Evolutionary conservation across 2,113 vertebrate species (phyloP).

Genomic region (Fulmarus glacialis): DNA sequence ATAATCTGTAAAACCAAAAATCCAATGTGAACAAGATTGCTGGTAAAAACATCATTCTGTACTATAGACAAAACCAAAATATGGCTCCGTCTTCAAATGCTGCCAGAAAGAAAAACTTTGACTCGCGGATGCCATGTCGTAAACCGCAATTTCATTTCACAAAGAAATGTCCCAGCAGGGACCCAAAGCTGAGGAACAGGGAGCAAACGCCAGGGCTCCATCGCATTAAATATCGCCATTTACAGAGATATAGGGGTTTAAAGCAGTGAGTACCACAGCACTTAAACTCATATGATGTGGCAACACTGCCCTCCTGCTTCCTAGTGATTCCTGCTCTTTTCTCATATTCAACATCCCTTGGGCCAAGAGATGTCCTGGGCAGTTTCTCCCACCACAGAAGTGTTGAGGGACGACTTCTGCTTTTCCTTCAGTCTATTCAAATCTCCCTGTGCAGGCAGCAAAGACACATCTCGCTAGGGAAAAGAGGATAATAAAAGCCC

Average conservation of each 20-base stretch:
- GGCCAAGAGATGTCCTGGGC: not conserved
- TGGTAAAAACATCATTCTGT: not conserved
- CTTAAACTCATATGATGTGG: not conserved
- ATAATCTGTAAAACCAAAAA: not conserved
- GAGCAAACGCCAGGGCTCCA: not conserved
- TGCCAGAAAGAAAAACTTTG: not conserved
- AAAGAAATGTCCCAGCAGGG: not conserved
- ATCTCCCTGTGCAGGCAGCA: not conserved
- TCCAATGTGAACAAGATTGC: rapidly evolving
- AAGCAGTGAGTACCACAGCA: not conserved
- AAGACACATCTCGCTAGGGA: not conserved
- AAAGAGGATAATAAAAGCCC: not conserved
- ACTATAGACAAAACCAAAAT: rapidly evolving
- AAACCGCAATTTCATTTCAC: not conserved
- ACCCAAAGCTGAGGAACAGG: not conserved
- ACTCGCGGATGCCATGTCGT: rapidly evolving
- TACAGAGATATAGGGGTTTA: not conserved
- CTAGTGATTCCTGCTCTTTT: not conserved
- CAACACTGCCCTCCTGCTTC: conserved; percentile 69
- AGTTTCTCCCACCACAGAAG: not conserved
- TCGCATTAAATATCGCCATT: not conserved
- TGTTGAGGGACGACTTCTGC: not conserved
- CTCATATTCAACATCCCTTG: not conserved
- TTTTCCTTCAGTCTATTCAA: not conserved
- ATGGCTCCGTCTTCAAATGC: rapidly evolving